These are phyloP conservation scores for Bombus affinis DNA, from an alignment of 1,140 invertebrate species.

Conservation along the genomic window DNA sequence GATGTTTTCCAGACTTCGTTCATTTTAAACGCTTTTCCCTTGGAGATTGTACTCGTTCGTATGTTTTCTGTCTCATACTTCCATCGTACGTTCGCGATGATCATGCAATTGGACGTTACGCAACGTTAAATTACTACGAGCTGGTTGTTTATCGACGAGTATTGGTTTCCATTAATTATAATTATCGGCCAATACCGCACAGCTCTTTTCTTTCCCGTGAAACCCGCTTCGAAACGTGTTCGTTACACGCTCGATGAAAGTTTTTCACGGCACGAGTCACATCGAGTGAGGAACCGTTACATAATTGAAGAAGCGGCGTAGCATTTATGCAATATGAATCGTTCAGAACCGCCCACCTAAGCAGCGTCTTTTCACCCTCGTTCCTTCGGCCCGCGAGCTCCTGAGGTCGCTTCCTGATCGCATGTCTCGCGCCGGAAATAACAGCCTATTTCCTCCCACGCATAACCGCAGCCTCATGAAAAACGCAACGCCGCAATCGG, in stretches of 20 bases:
- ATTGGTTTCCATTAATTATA: constrained; percentile 11
- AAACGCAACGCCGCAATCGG: constrained; percentile 23
- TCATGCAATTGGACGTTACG: constrained; percentile 20
- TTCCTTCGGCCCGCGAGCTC: neutral
- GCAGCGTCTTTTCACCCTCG: constrained; percentile 28
- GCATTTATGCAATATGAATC: constrained; percentile 63
- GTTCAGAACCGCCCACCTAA: neutral
- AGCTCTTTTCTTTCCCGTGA: neutral
- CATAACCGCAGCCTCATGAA: constrained; percentile 41
- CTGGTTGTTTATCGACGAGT: constrained; percentile 5
- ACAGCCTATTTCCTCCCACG: constrained; percentile 5
- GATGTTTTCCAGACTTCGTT: neutral
- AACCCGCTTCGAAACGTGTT: constrained; percentile 3
- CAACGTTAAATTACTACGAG: constrained; percentile 24
- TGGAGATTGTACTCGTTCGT: neutral
- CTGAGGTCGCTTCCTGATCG: constrained; percentile 36
- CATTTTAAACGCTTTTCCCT: neutral
- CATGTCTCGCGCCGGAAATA: constrained; percentile 40
- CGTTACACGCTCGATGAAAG: constrained; percentile 19
- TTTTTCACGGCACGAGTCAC: constrained; percentile 4
- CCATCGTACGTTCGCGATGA: neutral
- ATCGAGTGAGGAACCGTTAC: constrained; percentile 28
- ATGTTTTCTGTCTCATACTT: neutral
- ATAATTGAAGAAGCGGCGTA: constrained; percentile 62
- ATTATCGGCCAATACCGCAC: neutral